Evolutionary conservation across 2,797 vertebrate species (phyloP).

Genomic region (Odontamblyopus lacepedii): DNA sequence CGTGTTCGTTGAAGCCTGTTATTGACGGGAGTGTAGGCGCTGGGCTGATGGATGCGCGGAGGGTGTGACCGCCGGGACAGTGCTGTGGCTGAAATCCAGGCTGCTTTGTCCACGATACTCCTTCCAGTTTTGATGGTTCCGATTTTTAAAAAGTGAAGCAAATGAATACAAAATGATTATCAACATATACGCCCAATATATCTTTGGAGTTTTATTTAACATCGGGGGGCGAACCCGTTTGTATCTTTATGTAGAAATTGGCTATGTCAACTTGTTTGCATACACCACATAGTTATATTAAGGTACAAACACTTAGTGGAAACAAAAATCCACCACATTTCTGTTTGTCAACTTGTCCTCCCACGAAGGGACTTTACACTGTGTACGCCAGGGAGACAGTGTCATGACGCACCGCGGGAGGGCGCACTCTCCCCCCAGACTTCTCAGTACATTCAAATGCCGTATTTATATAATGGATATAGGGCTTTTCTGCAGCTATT

Average conservation of each 20-base stretch:
- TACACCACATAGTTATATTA: slow-evolving; percentile 12
- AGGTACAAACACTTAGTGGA: slow-evolving; percentile 8
- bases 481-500: not conserved
- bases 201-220: not conserved
- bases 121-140: not conserved
- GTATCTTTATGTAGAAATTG: not conserved
- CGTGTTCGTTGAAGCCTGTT: not conserved
- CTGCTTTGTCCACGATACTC: not conserved
- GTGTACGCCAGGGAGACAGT: not conserved
- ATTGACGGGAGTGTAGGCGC: slow-evolving; percentile 3
- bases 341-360: slow-evolving; percentile 14
- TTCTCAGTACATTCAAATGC: not conserved
- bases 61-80: slow-evolving; percentile 5
- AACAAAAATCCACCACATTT: slow-evolving; percentile 14
- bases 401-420: slow-evolving; percentile 1
- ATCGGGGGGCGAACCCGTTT: not conserved
- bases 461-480: not conserved
- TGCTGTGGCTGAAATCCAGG: not conserved
- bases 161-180: not conserved
- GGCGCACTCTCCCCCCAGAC: not conserved
- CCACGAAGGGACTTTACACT: slow-evolving; percentile 13
- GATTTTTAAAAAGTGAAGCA: not conserved
- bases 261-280: not conserved
- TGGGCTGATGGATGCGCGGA: slow-evolving; percentile 3
- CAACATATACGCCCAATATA: not conserved